Evolutionary conservation across 2,797 vertebrate genomes (phyloP), one percentile per base, ranked within the genome.

Genomic region (Chelidonichthys spinosus): DNA sequence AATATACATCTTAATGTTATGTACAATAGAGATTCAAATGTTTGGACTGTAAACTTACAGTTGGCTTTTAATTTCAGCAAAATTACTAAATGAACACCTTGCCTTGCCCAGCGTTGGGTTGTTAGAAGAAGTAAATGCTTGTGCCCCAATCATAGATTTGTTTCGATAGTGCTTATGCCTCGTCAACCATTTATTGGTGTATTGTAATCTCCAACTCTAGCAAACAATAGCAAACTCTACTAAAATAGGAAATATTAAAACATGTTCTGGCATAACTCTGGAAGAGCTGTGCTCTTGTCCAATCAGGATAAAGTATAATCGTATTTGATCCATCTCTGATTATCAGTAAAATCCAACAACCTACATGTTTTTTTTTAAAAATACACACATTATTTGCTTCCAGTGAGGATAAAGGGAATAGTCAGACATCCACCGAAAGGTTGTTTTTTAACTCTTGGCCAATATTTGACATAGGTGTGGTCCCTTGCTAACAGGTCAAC

Each of bases 401-500:
- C 18, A 55, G 2, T 18, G 1, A 37, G 17, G 15, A 36, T 52
- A 3, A 15, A 61, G 40, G 36, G 65, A 49, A 35, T 35, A 11
- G 5, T 52, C 11, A 35, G 33, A 69, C 32, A 69, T 63, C 43
- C 8, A 43, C 11, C 17, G 35, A 58, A 52, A 52, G 39, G 33
- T 32, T 42, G 3, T 37, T 40, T 49, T 61, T 44, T 61, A 44
- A 14, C 67, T 62, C 17, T 49, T 17, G 14, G 13, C 36, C 18
- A 74, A 68, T 76, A 81, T 74, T 72, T 81, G 42, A 74, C 53
- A 52, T 10, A 46, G 17, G 47, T 42, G 69, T 70, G 54, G 58
- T 63, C 35, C 10, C 4, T 73, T 35, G 36, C 15, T 54, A 46
- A 72, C 63, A 75, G n/a, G 64, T 66, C 33, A 66, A 1, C 11